Percentiles rank a stretch among this genome's conserved stretches.
Evolutionary conservation across 37 sponge, comb jelly and placozoan genomes (phyloP).

Genomic region (Diacarnus erythraeanus): DNA sequence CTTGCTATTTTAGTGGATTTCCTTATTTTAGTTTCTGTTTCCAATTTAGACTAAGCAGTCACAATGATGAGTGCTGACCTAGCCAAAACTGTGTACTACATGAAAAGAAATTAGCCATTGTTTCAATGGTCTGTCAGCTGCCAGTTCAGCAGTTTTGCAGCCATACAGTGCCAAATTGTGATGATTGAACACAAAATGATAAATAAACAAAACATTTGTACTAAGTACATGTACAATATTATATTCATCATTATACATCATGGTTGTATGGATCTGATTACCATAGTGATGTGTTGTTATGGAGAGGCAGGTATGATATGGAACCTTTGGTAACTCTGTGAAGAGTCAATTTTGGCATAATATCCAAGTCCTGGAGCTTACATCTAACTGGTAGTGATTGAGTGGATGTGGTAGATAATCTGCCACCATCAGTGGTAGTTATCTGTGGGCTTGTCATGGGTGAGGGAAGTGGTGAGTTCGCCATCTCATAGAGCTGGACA

Average conservation of each 20-base stretch:
- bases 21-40: too few relatives aligned
- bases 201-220: neutral
- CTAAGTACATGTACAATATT: too few relatives aligned
- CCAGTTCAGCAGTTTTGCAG: too few relatives aligned
- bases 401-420: slow-evolving; percentile 7
- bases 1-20: too few relatives aligned
- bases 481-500: slow-evolving; percentile 24
- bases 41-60: too few relatives aligned
- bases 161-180: too few relatives aligned
- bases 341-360: slow-evolving; percentile 15
- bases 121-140: too few relatives aligned
- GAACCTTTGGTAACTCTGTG: neutral
- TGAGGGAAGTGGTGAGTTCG: slow-evolving; percentile 15
- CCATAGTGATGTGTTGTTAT: neutral
- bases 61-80: too few relatives aligned
- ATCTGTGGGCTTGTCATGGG: slow-evolving; percentile 17
- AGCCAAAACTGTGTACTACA: too few relatives aligned
- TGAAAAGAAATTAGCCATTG: too few relatives aligned
- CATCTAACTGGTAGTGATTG: neutral
- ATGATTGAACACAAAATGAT: neutral
- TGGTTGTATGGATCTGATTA: neutral
- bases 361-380: slow-evolving; percentile 4
- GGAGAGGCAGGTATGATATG: slow-evolving; percentile 27
- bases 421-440: neutral
- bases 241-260: too few relatives aligned